Evolutionary conservation across 2,113 vertebrate genomes (phyloP), one percentile per base, ranked within the genome.

Genomic region (Chaetodon trifascialis): DNA sequence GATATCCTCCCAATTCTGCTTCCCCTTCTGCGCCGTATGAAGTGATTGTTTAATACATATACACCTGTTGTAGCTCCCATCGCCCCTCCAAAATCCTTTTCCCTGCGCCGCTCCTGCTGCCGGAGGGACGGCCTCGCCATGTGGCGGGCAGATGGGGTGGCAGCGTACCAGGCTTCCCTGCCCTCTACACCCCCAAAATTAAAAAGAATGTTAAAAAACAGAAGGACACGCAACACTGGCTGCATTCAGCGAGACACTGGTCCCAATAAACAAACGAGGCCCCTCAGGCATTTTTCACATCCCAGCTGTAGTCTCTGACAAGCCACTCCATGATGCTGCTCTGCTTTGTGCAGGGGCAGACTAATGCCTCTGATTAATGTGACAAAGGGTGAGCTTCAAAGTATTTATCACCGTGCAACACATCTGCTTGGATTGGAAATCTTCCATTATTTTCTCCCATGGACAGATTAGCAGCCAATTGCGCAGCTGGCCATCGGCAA

Each of bases 91-190:
- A 63, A 78, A 40, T 46, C 19, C 16, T 59, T 60, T 54, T 4
- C 76, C 62, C 72, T 49, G 44, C 49, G 30, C 30, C 52, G 0
- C 36, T 42, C 75, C 52, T 47, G 55, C 68, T 76, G 79, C 69
- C 73, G 66, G 76, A 76, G 58, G 52, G 52, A 76, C 19, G 7
- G 68, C 58, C 42, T 64, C 1, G 19, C 79, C 85, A 89, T 85
- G 87, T 80, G 86, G 82, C 59, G 9, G 77, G 79, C 92, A 94
- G 91, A 94, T 92, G 91, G 91, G 73, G 52, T 52, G 59, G 56
- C 87, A 84, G 79, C 67, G 25, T 17, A 19, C 44, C 67, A 83
- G 83, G 75, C 67, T 79, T 87, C 71, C 60, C 76, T 68, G 82
- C 73, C 77, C 78, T 86, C 69, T 36, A 73, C 73, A 81, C 54